phyloP scores from a whole-genome alignment of 2,797 vertebrate genomes.

The Cheirogaleus major region DNA sequence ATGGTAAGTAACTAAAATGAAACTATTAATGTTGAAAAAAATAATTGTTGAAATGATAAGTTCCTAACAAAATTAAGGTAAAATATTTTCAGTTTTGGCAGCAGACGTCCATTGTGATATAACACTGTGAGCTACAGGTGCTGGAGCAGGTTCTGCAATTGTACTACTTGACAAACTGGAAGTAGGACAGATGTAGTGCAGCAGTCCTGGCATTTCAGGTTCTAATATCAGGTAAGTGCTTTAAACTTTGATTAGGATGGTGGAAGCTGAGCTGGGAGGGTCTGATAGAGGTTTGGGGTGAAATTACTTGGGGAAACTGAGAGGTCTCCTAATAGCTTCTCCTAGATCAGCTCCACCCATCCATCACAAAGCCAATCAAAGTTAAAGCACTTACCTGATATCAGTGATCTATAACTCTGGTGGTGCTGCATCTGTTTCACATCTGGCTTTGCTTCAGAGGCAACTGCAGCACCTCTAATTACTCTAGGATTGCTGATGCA shows the following conservation, averaged over 20 bases:
- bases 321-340: constrained; percentile 76
- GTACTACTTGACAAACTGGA: constrained; percentile 73
- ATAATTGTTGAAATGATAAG: background rate
- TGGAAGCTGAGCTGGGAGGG: constrained; percentile 82
- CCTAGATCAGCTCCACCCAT: constrained; percentile 80
- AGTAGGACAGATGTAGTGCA: constrained; percentile 77
- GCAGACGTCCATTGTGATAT: constrained; percentile 58
- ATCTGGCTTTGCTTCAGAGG: constrained; percentile 74
- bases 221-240: constrained; percentile 80
- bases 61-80: constrained; percentile 77
- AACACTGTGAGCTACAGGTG: constrained; percentile 73
- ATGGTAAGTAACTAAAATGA: constrained; percentile 89
- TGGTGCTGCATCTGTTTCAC: constrained; percentile 72
- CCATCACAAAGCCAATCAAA: constrained; percentile 77
- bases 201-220: constrained; percentile 77
- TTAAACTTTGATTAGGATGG: constrained; percentile 83
- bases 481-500: constrained; percentile 72
- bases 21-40: constrained; percentile 51
- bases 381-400: constrained; percentile 82
- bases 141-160: constrained; percentile 75
- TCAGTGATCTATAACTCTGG: constrained; percentile 77
- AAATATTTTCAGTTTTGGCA: constrained; percentile 82
- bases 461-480: constrained; percentile 70
- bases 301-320: constrained; percentile 74
- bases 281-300: constrained; percentile 65